Base-by-base conservation (phyloP, 1,140 invertebrate genomes). In the Eumaeus atala region DNA sequence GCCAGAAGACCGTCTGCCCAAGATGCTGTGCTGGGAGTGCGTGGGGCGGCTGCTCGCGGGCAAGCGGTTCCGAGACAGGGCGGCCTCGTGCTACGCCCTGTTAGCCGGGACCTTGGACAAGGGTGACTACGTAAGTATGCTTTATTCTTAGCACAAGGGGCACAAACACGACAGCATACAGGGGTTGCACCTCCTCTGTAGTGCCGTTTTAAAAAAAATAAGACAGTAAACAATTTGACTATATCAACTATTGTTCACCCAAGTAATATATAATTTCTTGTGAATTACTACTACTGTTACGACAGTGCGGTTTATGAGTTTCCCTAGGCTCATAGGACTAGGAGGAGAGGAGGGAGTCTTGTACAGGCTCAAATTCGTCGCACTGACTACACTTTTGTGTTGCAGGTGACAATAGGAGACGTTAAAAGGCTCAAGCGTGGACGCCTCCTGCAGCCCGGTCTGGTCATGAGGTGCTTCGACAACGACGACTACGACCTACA, bases 11-110 rank as follows among this genome's bases (percentile, higher is more conserved):
- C 66, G 54, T 9, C 21, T 84, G 6, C 80, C 80, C 0, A 70
- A 76, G 49, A 69, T 65, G 10, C 16, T 84, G 33, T 84, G 81
- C 21, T 84, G 75, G 77, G 78, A 84, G 44, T 84, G 81, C 14
- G 63, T 66, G 0, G 69, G 67, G 0, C 52, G 81, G 18, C 51
- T 80, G 12, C 12, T 37, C 0, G 52, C 59, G 0, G 65, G 67
- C 2, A 51, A 50, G 1, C 50, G 36, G 3, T 70, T 84, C 21
- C 59, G 59, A 10, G 50, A 38, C 3, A 77, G 67, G 28, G 81
- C 77, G 0, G n/a, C 74, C 0, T 56, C 48, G 6, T 66, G 58
- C 9, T 67, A 76, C 7, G 35, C 40, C 0, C 12, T 78, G 14
- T 34, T 84, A 18, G 33, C 59, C 5, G 64, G 67, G 0, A 34